Evolutionary conservation across 1,140 invertebrate species (phyloP).

Genomic region (Drosophila melanica): DNA sequence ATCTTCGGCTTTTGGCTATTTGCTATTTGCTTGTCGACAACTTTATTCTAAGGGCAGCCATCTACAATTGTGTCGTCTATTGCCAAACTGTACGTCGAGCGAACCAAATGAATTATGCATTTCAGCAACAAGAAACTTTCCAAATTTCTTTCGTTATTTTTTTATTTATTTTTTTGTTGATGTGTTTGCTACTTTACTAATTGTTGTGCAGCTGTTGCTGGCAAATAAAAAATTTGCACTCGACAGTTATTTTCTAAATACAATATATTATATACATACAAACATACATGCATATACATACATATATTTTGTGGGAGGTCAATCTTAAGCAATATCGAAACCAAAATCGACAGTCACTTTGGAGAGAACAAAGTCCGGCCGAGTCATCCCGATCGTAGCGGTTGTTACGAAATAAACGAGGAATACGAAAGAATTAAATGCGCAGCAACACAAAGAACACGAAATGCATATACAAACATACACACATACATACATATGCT

Average conservation of each 20-base stretch:
- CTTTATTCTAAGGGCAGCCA: conserved; percentile 59
- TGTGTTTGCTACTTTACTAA: conserved; percentile 21
- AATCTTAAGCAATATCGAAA: background rate
- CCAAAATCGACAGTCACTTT: conserved; percentile 30
- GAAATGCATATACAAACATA: conserved; percentile 47
- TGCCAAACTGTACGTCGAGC: conserved; percentile 63
- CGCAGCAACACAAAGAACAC: conserved; percentile 32
- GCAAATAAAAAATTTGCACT: conserved; percentile 71
- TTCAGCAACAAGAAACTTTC: conserved; percentile 73
- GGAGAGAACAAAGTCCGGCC: background rate
- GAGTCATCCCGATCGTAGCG: conserved; percentile 47
- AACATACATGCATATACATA: too few species aligned
- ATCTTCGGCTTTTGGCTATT: conserved; percentile 19
- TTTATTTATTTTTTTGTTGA: conserved; percentile 33
- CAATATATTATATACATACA: background rate
- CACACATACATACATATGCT: background rate
- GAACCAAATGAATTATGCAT: conserved; percentile 74
- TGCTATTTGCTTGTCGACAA: conserved; percentile 29
- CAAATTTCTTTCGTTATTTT: conserved; percentile 75
- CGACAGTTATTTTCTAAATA: conserved; percentile 32
- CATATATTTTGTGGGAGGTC: too few species aligned
- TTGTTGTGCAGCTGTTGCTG: conserved; percentile 52
- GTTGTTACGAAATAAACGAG: conserved; percentile 81
- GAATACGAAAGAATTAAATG: conserved; percentile 63
- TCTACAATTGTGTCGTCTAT: conserved; percentile 65